These are phyloP conservation scores for Meta bourneti DNA, from an alignment of 2,888 invertebrate genomes.

Conservation along the genomic window DNA sequence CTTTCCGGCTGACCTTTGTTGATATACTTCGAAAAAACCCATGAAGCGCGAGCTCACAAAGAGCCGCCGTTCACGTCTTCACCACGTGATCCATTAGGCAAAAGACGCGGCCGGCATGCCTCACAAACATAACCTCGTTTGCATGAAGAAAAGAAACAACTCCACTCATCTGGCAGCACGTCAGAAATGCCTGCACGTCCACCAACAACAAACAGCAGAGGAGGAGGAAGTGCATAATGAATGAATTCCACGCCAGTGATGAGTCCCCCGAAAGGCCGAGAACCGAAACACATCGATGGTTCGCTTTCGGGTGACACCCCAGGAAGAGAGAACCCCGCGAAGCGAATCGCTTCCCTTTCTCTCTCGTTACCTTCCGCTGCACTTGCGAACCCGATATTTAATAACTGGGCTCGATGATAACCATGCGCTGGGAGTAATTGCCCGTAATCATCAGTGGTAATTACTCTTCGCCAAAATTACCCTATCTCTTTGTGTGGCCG, in stretches of 20 bases:
- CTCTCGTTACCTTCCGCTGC: not conserved
- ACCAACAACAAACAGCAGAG: not conserved
- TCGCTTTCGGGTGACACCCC: constrained; percentile 16
- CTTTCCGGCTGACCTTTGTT: not conserved
- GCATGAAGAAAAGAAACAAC: not conserved
- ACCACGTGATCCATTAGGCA: not conserved
- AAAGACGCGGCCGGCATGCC: not conserved
- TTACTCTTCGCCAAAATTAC: too few species aligned
- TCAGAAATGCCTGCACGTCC: constrained; percentile 10
- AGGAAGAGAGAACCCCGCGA: not conserved
- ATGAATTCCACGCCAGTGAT: not conserved
- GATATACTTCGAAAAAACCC: not conserved
- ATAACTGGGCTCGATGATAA: not conserved
- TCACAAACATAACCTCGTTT: constrained; percentile 2
- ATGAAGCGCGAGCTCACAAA: not conserved
- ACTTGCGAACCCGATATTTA: not conserved
- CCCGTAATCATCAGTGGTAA: not conserved
- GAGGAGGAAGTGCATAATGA: not conserved
- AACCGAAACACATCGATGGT: constrained; percentile 31
- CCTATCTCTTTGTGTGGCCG: too few species aligned
- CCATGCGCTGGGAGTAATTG: not conserved
- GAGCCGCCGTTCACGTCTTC: not conserved
- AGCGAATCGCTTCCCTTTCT: constrained; percentile 53
- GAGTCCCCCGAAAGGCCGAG: not conserved
- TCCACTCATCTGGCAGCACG: not conserved